phyloP scores from a whole-genome alignment of 2,113 vertebrate genomes.

The Corythornis vintsioides region DNA sequence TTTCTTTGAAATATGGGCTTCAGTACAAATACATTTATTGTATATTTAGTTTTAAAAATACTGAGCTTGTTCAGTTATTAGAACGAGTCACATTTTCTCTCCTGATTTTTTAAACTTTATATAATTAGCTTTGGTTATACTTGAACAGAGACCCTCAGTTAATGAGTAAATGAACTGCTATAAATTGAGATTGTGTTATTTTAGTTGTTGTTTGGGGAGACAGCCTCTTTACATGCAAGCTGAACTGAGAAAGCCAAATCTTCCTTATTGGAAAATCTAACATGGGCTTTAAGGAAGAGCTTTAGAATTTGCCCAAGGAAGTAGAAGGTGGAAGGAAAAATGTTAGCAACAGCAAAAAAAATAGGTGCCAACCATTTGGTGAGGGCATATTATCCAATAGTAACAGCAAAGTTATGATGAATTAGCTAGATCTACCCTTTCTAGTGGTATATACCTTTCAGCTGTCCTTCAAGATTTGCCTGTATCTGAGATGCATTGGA shows the following conservation, averaged over 20 bases:
- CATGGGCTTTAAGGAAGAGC: neutral
- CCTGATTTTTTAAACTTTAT: neutral
- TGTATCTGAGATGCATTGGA: neutral
- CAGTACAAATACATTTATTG: neutral
- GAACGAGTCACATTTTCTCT: neutral
- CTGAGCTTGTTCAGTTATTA: neutral
- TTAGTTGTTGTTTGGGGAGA: neutral
- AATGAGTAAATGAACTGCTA: neutral
- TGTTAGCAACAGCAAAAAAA: neutral
- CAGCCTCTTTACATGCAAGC: neutral
- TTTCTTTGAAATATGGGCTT: neutral
- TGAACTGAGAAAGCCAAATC: neutral
- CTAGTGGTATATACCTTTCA: neutral
- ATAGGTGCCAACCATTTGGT: neutral
- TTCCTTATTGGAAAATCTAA: neutral
- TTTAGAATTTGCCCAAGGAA: neutral
- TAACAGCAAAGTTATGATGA: neutral
- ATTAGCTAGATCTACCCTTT: neutral
- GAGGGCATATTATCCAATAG: neutral
- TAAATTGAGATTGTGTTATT: neutral
- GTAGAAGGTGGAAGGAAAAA: neutral
- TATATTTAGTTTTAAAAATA: neutral
- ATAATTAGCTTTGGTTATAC: slow-evolving; percentile 24
- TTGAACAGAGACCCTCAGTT: neutral
- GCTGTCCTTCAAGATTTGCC: neutral